These are phyloP conservation scores for Phoebastria nigripes DNA, from an alignment of 2,797 vertebrate species.

Conservation along the genomic window DNA sequence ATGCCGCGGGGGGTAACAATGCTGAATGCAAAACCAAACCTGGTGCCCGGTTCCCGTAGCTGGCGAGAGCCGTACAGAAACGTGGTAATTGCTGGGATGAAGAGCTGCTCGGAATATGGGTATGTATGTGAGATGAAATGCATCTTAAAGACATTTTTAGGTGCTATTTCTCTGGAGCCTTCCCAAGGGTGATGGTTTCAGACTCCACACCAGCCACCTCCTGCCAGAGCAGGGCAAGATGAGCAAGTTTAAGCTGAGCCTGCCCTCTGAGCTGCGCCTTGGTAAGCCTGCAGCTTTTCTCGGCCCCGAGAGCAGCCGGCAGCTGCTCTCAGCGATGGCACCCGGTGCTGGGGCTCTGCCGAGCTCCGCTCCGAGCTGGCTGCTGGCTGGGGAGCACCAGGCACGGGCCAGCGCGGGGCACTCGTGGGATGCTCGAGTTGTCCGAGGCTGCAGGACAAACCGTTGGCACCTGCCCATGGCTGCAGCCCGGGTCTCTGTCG, in stretches of 20 bases:
- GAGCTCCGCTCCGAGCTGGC: background rate
- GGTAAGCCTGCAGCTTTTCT: background rate
- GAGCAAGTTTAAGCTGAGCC: background rate
- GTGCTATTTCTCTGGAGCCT: background rate
- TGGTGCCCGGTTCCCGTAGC: background rate
- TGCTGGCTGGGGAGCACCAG: background rate
- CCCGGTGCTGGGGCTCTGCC: background rate
- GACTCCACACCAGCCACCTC: background rate
- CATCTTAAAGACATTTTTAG: too few species aligned
- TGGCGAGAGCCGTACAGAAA: rapidly evolving
- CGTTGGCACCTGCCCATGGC: background rate
- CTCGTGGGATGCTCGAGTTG: background rate
- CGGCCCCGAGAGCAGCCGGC: rapidly evolving
- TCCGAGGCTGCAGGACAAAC: background rate
- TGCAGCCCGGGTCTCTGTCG: background rate
- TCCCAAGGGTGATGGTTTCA: background rate
- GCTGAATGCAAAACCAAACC: background rate
- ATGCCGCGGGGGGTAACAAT: rapidly evolving
- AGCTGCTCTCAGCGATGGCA: background rate
- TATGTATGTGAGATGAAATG: rapidly evolving
- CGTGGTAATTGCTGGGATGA: background rate
- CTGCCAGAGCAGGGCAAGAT: background rate
- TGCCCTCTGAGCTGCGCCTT: background rate
- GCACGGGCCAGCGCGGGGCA: background rate
- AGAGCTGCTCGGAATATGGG: background rate